Evolutionary conservation across 2,113 vertebrate species (phyloP).

Genomic region (Eidolon helvum): DNA sequence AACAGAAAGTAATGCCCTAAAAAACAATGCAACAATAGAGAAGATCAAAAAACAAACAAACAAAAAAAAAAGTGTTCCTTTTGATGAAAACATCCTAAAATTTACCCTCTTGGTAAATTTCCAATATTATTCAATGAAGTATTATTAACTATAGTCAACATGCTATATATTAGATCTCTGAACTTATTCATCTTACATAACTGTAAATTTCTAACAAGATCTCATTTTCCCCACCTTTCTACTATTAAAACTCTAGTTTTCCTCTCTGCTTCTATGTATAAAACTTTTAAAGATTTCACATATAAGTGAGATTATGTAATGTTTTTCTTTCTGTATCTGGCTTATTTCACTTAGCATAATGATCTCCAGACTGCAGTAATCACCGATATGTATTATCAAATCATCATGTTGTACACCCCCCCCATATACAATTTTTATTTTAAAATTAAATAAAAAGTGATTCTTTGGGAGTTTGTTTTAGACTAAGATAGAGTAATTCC

Average conservation of each 20-base stretch:
- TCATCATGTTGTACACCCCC: background rate
- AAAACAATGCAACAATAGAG: background rate
- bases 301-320: background rate
- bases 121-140: background rate
- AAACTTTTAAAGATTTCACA: background rate
- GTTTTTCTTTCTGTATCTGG: background rate
- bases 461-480: background rate
- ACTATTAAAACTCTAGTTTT: background rate
- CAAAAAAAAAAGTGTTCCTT: rapidly evolving
- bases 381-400: background rate
- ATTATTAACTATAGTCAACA: background rate
- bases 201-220: background rate
- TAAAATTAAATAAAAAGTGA: background rate
- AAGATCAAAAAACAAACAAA: background rate
- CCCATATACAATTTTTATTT: background rate
- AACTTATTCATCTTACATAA: background rate
- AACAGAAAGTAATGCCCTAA: background rate
- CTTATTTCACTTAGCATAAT: background rate
- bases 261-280: background rate
- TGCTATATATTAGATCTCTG: background rate
- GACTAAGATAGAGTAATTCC: background rate
- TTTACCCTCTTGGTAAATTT: background rate
- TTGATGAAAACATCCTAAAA: background rate
- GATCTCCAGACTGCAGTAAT: background rate
- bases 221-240: background rate